These are phyloP conservation scores for Microcebus lehilahytsara DNA, from an alignment of 2,113 vertebrate genomes.

Conservation along the genomic window DNA sequence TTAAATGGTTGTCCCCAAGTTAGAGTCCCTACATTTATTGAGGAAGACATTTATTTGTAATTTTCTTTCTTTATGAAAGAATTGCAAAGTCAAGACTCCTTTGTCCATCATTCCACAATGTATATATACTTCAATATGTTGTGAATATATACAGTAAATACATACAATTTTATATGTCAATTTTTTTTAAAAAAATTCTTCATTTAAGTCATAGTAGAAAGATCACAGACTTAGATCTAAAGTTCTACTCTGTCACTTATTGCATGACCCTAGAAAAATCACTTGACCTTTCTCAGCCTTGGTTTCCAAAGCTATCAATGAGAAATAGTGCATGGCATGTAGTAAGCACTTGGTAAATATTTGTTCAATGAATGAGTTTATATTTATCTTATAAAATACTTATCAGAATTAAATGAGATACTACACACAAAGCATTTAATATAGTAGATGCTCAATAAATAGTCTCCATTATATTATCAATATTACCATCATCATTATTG, in stretches of 20 bases:
- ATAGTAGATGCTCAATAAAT: neutral
- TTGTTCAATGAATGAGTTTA: slow-evolving; percentile 7
- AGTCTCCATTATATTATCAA: neutral
- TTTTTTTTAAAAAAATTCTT: neutral
- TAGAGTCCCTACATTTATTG: neutral
- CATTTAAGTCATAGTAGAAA: neutral
- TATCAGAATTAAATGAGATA: neutral
- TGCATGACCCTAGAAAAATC: neutral
- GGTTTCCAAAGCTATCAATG: slow-evolving; percentile 1
- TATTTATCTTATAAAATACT: neutral
- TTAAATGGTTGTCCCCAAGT: neutral
- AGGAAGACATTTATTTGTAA: neutral
- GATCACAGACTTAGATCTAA: neutral
- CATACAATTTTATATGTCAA: neutral
- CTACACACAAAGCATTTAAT: neutral
- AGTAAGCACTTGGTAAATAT: neutral
- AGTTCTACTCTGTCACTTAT: neutral
- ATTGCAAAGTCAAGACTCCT: neutral
- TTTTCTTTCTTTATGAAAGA: neutral
- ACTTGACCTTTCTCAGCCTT: neutral
- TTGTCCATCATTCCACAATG: neutral
- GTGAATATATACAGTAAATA: neutral
- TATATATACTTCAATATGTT: neutral
- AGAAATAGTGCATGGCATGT: neutral
- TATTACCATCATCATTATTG: neutral